Base-by-base conservation (phyloP, 2,888 invertebrate species). In the Camptogramma bilineatum region DNA sequence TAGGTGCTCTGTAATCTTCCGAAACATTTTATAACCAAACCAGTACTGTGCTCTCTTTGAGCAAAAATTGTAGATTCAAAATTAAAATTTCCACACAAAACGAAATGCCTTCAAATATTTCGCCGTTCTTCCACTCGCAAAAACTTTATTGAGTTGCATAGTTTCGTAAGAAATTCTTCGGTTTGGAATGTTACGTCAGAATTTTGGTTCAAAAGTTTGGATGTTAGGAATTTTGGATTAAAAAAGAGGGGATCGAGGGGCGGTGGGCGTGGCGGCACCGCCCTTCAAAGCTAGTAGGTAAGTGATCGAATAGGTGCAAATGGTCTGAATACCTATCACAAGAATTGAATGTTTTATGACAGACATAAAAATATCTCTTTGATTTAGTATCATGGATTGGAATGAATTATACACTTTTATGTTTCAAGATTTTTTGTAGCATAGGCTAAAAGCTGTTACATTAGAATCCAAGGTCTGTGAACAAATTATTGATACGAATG, bases 171-270 rank as follows among this genome's bases (percentile, higher is more conserved):
- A 75, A 78, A 77, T 77, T 76, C 73, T 73, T 73, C 69, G 69
- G 66, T 56, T 62, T 71, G 73, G 76, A 83, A 87, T 87, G 83
- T 84, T 86, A 74, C 78, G 76, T 79, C 79, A 82, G 81, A 80
- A 83, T 87, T 88, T 88, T 86, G 77, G 80, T 80, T 72, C 16
- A 44, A 44, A 80, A 80, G 74, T 79, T 79, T 72, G 84, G 83
- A 78, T 83, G 85, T 86, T 70, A 85, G 84, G 83, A 78, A 83
- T 87, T 86, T 70, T 85, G 83, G 84, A 87, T 87, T 86, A 81
- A 83, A 83, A 84, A 87, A 77, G 77, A 71, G 76, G 77, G 73
- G 81, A 66, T 64, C 28, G 19, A 77, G 74, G 82, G 83, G 82
- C 78, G 79, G 79, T 82, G 82, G 89, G 88, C 85, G 86, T 82